A percentile compares a stretch with the other conserved stretches of the same genome.
These are phyloP conservation scores for Pachycephus smyrnensis DNA, from an alignment of 2,888 invertebrate species.

Conservation along the genomic window DNA sequence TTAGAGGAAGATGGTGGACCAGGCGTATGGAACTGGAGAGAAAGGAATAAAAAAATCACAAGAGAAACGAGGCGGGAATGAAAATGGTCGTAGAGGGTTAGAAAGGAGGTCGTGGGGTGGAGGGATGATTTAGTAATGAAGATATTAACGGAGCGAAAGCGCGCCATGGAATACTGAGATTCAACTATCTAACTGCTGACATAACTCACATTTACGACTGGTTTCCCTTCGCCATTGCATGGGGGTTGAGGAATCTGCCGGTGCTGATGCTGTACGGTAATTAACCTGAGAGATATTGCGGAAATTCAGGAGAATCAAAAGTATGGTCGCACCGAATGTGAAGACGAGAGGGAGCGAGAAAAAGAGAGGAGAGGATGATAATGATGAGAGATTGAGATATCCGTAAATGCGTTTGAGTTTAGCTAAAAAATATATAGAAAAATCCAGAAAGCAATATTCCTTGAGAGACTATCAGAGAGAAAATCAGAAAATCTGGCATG, in stretches of 20 bases:
- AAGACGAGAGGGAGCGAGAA: neutral
- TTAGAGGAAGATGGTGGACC: neutral
- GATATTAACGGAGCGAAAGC: slow-evolving; percentile 65
- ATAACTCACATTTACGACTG: slow-evolving; percentile 65
- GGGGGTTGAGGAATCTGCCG: neutral
- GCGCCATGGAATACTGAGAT: slow-evolving; percentile 66
- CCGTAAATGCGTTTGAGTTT: neutral
- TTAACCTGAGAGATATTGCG: neutral
- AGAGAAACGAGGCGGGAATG: slow-evolving; percentile 43
- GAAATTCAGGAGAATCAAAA: neutral
- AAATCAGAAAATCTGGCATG: slow-evolving; percentile 1
- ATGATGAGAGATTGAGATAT: neutral
- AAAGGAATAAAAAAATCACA: neutral
- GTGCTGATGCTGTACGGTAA: neutral
- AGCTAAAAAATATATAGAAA: neutral
- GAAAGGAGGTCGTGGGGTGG: slow-evolving; percentile 27
- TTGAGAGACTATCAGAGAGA: neutral
- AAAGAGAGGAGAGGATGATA: neutral
- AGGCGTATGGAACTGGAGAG: neutral
- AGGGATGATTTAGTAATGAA: slow-evolving; percentile 66
- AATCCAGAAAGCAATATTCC: neutral
- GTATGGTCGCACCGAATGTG: neutral
- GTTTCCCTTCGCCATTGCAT: slow-evolving; percentile 5
- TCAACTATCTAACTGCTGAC: slow-evolving; percentile 65
- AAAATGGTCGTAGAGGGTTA: slow-evolving; percentile 38